These are phyloP conservation scores for Calidris pugnax DNA, from an alignment of 2,113 vertebrate species.

Conservation along the genomic window DNA sequence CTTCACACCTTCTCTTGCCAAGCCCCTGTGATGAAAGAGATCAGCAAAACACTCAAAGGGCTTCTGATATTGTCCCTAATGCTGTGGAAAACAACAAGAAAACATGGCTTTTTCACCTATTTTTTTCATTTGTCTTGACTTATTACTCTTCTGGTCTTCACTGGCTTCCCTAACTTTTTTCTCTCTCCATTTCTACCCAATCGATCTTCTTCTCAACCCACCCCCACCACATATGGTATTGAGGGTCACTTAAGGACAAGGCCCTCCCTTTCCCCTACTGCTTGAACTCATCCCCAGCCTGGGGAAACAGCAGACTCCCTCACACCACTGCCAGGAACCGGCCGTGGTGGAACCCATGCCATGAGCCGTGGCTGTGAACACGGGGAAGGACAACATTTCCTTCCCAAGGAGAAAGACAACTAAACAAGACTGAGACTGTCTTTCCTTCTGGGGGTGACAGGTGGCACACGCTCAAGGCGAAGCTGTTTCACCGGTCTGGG, in stretches of 20 bases:
- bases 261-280: background rate
- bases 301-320: background rate
- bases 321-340: background rate
- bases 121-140: background rate
- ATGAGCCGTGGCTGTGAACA: background rate
- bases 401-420: background rate
- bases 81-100: background rate
- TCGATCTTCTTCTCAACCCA: background rate
- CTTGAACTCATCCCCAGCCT: background rate
- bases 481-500: background rate
- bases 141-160: background rate
- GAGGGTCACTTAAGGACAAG: background rate
- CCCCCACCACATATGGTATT: background rate
- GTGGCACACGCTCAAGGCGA: fast-evolving
- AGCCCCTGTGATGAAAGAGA: background rate
- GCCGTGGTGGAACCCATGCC: background rate
- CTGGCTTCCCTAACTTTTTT: background rate
- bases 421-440: fast-evolving
- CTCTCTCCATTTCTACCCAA: background rate
- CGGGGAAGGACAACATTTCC: fast-evolving
- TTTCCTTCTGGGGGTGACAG: background rate
- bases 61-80: background rate
- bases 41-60: background rate
- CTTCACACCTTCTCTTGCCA: fast-evolving
- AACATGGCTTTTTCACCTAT: background rate